Evolutionary conservation across 1,140 invertebrate genomes (phyloP).

Genomic region (Meloidogyne exigua): DNA sequence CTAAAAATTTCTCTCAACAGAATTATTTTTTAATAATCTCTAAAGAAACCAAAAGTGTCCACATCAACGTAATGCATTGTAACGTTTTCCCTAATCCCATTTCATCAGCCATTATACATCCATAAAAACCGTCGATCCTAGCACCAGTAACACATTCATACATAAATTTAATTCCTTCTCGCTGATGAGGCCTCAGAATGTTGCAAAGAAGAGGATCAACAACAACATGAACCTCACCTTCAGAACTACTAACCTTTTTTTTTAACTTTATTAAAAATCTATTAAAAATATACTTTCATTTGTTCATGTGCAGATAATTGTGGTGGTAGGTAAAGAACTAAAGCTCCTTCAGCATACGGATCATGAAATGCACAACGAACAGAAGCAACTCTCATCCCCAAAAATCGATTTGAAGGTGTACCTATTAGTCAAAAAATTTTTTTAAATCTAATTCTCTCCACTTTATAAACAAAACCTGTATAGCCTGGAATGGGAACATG

Average conservation of each 20-base stretch:
- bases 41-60: constrained; percentile 86
- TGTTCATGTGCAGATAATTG: constrained; percentile 79
- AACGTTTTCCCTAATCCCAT: constrained; percentile 84
- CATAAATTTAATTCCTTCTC: constrained; percentile 99
- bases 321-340: constrained; percentile 84
- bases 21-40: background rate
- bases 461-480: constrained; percentile 63
- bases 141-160: constrained; percentile 95
- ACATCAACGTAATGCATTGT: constrained; percentile 93
- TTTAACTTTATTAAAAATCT: background rate
- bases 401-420: constrained; percentile 33
- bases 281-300: constrained; percentile 70
- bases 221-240: constrained; percentile 79
- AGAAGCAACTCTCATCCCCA: constrained; percentile 75
- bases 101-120: constrained; percentile 63
- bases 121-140: constrained; percentile 75
- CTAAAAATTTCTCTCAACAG: no score
- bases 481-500: constrained; percentile 92
- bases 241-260: constrained; percentile 66
- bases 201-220: constrained; percentile 87
- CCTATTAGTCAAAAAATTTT: constrained; percentile 21
- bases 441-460: background rate
- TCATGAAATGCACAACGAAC: constrained; percentile 80
- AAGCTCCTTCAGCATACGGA: constrained; percentile 85
- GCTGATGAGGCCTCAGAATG: constrained; percentile 91